Percentiles rank a stretch among this genome's conserved stretches.
These are phyloP conservation scores for Saccopteryx leptura DNA, from an alignment of 2,113 vertebrate genomes.

Conservation along the genomic window DNA sequence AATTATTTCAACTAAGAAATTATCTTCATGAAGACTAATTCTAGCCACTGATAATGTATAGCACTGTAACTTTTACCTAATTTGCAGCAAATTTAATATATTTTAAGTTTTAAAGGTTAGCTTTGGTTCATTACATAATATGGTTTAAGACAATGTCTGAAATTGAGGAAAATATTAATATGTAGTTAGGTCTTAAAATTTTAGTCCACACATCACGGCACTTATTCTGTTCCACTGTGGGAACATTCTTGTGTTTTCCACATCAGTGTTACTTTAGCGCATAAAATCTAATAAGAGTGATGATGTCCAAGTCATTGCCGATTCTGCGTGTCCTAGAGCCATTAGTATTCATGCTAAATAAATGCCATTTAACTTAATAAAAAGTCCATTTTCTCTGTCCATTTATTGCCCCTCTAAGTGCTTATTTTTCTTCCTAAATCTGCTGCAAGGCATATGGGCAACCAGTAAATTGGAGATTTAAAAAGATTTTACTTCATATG, in stretches of 20 bases:
- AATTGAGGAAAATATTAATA: not conserved
- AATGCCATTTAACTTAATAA: slow-evolving; percentile 46
- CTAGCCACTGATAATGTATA: not conserved
- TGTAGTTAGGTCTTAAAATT: not conserved
- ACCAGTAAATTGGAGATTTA: slow-evolving; percentile 13
- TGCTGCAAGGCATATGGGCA: not conserved
- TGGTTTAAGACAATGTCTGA: not conserved
- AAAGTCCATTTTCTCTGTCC: slow-evolving; percentile 25
- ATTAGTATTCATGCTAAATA: not conserved
- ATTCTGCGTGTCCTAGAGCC: not conserved
- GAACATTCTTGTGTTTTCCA: not conserved
- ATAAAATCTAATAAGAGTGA: not conserved
- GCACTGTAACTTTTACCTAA: not conserved
- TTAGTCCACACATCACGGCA: not conserved
- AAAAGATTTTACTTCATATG: slow-evolving; percentile 32
- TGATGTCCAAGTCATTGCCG: not conserved
- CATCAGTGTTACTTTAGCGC: not conserved
- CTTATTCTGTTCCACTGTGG: not conserved
- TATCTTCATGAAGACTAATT: not conserved
- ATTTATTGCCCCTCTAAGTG: not conserved
- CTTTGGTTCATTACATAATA: not conserved
- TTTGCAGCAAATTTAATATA: not conserved
- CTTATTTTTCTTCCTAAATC: slow-evolving; percentile 6
- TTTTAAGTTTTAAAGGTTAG: slow-evolving; percentile 21
- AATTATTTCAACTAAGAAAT: slow-evolving; percentile 53